Base-by-base conservation (phyloP, 2,797 vertebrate genomes). In the Ibycter americanus region DNA sequence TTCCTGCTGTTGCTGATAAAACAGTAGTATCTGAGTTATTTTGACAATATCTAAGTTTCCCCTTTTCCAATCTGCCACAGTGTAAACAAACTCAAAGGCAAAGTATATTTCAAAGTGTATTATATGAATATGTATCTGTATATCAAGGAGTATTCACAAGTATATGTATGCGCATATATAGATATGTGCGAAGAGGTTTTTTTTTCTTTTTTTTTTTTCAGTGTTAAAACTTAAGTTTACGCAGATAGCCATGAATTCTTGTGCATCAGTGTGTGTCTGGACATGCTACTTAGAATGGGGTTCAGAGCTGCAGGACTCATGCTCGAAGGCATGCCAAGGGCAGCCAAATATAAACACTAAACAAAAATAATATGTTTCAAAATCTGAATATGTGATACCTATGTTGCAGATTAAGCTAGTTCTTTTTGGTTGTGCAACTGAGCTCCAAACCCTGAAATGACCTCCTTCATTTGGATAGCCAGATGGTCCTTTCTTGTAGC, bases 181-280 rank as follows among this genome's bases (percentile, higher is more conserved):
- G 5, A 51, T 5, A 51, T 1, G 42, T 1, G 8, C 5, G 23
- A 46, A 42, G 25, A 19, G 4, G 3, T 0, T 5, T 9, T 52
- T 73, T 70, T 61, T 38, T 23, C 63, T 52, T 71, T 25, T 52
- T 77, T 65, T 44, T 55, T 82, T 87, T 51, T 11, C 13, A 72
- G 19, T 36, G 11, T 8, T 83, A 16, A 83, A 61, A 62, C 11
- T 47, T 51, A 85, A 55, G 19, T 58, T 86, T 67, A 23, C 18
- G 51, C 3, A 59, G 46, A 67, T 22, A 80, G 8, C 8, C 55
- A 34, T 25, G 25, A 63, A 66, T 66, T 38, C 36, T 65, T 34
- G 20, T 51, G 83, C 52, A n/a, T 32, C 46, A 42, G 8, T 47
- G 11, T 32, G 55, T 71, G 15, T 62, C 34, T 34, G 26, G 26